Percentiles rank a stretch among this genome's conserved stretches.
Evolutionary conservation across 2,113 vertebrate genomes (phyloP).

Genomic region (Okapia johnstoni): DNA sequence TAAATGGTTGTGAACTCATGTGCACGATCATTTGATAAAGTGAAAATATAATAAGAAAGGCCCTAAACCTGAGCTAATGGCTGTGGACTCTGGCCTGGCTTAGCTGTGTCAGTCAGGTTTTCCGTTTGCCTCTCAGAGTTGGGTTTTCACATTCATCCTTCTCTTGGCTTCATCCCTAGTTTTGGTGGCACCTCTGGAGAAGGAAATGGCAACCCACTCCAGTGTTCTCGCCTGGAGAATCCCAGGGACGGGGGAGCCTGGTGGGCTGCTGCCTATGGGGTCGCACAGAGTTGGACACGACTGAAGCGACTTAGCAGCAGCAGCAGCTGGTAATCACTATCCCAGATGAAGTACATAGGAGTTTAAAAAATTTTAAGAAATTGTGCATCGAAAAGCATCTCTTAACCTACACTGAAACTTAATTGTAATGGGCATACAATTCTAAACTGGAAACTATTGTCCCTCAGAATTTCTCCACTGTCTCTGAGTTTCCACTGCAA

Average conservation of each 20-base stretch:
- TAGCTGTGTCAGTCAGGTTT: neutral
- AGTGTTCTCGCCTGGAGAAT: no score
- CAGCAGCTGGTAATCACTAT: neutral
- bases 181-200: neutral
- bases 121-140: neutral
- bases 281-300: no score
- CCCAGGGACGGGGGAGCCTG: no score
- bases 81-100: neutral
- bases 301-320: no score
- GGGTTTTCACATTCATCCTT: neutral
- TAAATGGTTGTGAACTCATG: neutral
- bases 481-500: neutral
- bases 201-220: no score
- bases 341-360: neutral
- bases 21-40: neutral
- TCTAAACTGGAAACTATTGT: neutral
- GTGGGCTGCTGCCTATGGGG: no score
- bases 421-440: neutral
- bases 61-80: neutral
- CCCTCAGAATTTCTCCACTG: neutral
- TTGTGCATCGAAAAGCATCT: neutral
- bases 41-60: neutral
- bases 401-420: neutral
- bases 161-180: neutral
- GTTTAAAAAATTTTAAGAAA: neutral